These are phyloP conservation scores for Philaethria dido DNA, from an alignment of 2,888 invertebrate genomes.

Conservation along the genomic window DNA sequence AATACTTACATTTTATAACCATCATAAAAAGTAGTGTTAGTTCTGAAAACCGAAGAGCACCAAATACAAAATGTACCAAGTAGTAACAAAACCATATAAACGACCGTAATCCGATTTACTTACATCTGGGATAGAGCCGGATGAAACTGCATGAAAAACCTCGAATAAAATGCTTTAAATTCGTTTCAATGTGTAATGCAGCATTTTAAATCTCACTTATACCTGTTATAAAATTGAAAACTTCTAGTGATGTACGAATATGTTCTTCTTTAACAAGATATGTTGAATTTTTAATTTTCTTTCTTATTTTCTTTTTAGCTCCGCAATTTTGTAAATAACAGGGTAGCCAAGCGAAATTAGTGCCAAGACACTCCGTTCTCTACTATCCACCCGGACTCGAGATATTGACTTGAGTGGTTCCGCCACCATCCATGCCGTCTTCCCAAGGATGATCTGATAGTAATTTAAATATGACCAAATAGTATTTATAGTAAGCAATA, in stretches of 20 bases:
- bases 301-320: no score
- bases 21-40: slow-evolving; percentile 14
- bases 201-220: slow-evolving; percentile 37
- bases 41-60: slow-evolving; percentile 9
- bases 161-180: slow-evolving; percentile 35
- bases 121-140: slow-evolving; percentile 29
- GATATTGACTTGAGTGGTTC: no score
- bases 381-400: no score
- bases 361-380: no score
- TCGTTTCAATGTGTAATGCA: slow-evolving; percentile 32
- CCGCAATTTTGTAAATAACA: no score
- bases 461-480: no score
- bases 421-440: no score
- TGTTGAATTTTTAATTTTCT: slow-evolving; percentile 16
- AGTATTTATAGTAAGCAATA: no score
- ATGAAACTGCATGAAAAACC: slow-evolving; percentile 35
- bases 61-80: slow-evolving; percentile 17
- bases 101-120: slow-evolving; percentile 37
- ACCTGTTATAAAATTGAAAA: slow-evolving; percentile 38
- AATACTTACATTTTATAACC: slow-evolving; percentile 4
- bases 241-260: slow-evolving; percentile 23
- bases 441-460: no score
- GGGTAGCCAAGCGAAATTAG: no score
- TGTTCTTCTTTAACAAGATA: slow-evolving; percentile 20
- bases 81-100: slow-evolving; percentile 33